Percentiles rank a stretch among this genome's conserved stretches.
These are phyloP conservation scores for Discoglossus pictus DNA, from an alignment of 2,797 vertebrate species.

Conservation along the genomic window DNA sequence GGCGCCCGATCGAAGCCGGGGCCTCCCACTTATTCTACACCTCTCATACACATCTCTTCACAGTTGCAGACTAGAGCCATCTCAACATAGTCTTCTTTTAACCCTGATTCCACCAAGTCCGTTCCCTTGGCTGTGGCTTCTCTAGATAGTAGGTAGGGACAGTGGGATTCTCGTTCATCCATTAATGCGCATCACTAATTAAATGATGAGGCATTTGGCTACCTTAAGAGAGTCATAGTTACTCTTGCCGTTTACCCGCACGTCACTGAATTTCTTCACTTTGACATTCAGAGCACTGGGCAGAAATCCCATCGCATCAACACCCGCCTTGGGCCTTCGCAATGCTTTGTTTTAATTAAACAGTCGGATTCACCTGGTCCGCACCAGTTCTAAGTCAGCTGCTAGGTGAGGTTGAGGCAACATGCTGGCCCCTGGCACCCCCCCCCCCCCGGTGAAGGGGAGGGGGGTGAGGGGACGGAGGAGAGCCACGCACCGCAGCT, in stretches of 20 bases:
- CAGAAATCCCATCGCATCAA: conserved; percentile 57
- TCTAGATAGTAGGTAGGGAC: no score
- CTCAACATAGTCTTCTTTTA: no score
- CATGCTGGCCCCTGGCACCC: not conserved
- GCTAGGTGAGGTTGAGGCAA: conserved; percentile 2
- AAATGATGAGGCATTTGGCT: conserved; percentile 34
- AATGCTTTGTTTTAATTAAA: conserved; percentile 64
- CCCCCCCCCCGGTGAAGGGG: not conserved
- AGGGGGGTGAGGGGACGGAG: not conserved
- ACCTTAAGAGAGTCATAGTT: conserved; percentile 44
- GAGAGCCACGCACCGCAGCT: conserved; percentile 6
- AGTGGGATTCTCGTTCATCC: conserved; percentile 22
- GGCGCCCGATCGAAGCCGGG: no score
- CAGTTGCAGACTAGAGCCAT: no score
- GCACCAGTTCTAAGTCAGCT: conserved; percentile 29
- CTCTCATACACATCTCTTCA: no score
- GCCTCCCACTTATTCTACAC: no score
- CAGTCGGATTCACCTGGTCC: conserved; percentile 49
- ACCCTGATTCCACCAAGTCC: no score
- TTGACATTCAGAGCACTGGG: conserved; percentile 57
- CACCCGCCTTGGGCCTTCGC: conserved; percentile 30
- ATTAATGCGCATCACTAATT: conserved; percentile 35
- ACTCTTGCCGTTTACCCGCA: conserved; percentile 45
- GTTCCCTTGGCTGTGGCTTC: no score
- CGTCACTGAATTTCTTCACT: conserved; percentile 54